Conservation (phyloP, 2,797 vertebrate species). For the Sebastes umbrosus region DNA sequence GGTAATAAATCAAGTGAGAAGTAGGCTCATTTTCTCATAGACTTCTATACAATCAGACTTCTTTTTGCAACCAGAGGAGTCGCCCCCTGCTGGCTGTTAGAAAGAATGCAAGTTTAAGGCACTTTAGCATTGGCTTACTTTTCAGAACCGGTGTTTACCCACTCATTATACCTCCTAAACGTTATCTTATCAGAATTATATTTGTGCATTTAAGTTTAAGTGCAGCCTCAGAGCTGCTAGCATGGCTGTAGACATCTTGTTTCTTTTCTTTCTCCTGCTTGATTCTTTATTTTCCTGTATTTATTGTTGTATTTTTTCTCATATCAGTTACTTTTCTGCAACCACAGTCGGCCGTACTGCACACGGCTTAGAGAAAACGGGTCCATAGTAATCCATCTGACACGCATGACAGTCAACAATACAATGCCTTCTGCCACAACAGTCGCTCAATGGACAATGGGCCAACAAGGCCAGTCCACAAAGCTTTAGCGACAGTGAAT, state of each 20-base stretch:
- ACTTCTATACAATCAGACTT: too few species aligned
- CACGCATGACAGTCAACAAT: conserved; percentile 40
- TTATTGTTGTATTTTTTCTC: neutral
- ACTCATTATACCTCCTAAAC: neutral
- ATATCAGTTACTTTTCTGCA: conserved; percentile 1
- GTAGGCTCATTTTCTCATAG: too few species aligned
- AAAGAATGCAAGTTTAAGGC: too few species aligned
- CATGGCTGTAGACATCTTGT: neutral
- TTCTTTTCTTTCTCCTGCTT: neutral
- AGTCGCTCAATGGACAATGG: conserved; percentile 48
- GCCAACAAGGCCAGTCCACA: conserved; percentile 31
- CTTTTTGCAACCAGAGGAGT: too few species aligned
- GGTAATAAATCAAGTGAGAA: too few species aligned
- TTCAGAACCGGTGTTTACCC: too few species aligned
- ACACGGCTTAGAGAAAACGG: conserved; percentile 13
- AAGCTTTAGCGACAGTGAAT: conserved; percentile 20
- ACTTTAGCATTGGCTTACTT: too few species aligned
- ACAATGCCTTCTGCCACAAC: conserved; percentile 48
- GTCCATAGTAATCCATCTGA: conserved; percentile 50
- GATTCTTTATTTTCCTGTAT: neutral
- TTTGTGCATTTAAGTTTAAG: neutral
- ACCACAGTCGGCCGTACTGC: neutral
- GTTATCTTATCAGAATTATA: neutral
- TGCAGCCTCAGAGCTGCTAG: neutral
- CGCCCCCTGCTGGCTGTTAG: too few species aligned